These are phyloP conservation scores for Calliphora vicina DNA, from an alignment of 1,140 invertebrate species.

Conservation along the genomic window DNA sequence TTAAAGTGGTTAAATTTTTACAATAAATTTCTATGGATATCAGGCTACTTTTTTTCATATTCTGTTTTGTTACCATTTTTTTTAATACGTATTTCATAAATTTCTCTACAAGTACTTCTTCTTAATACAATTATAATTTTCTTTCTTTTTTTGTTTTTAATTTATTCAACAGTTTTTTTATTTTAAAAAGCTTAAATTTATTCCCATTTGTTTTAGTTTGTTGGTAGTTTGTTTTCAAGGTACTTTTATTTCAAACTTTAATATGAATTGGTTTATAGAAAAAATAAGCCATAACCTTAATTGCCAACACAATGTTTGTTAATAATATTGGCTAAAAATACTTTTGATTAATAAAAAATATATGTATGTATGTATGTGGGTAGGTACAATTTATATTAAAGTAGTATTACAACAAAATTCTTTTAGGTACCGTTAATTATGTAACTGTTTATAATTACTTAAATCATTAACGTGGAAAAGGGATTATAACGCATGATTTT, in stretches of 20 bases:
- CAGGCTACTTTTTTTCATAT: neutral
- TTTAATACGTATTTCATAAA: neutral
- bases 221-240: constrained; percentile 9
- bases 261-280: neutral
- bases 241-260: constrained; percentile 15
- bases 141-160: constrained; percentile 18
- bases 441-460: constrained; percentile 45
- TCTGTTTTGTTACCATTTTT: neutral
- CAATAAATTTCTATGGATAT: neutral
- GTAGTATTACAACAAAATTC: too few species aligned
- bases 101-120: neutral
- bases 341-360: too few species aligned
- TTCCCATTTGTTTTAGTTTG: constrained; percentile 4
- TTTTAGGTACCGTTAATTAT: constrained; percentile 11
- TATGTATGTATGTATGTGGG: too few species aligned
- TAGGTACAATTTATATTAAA: too few species aligned
- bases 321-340: neutral
- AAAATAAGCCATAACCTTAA: too few species aligned
- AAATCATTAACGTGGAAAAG: constrained; percentile 75
- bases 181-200: constrained; percentile 17
- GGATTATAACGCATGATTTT: constrained; percentile 91
- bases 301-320: neutral
- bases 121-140: neutral
- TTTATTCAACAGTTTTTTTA: neutral
- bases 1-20: constrained; percentile 1